These are phyloP conservation scores for Mus spretus DNA, from an alignment of 2,797 vertebrate genomes.

Conservation along the genomic window DNA sequence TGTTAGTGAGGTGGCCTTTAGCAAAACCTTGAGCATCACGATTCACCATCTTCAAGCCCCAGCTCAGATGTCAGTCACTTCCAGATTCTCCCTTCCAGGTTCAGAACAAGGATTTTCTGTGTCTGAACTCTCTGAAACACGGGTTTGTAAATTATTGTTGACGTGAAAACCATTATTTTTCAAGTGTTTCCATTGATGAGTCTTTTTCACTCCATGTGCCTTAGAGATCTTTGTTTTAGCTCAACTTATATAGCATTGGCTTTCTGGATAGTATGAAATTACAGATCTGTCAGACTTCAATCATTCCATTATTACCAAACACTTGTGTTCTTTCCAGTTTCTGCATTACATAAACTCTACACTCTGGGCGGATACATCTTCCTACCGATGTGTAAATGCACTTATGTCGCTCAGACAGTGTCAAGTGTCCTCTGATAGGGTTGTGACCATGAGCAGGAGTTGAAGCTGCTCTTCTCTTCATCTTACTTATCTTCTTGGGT, in stretches of 20 bases:
- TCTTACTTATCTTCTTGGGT: not conserved
- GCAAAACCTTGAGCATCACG: not conserved
- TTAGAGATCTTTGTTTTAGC: conserved; percentile 32
- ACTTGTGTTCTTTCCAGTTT: conserved; percentile 28
- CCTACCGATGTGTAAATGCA: not conserved
- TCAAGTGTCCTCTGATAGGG: not conserved
- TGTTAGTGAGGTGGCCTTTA: not conserved
- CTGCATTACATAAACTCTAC: not conserved
- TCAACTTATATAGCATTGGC: not conserved
- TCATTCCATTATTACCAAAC: not conserved
- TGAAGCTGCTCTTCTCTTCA: not conserved
- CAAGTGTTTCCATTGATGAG: not conserved
- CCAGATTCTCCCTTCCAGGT: not conserved
- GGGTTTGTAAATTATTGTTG: not conserved
- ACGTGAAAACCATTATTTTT: not conserved
- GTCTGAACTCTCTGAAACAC: conserved; percentile 25
- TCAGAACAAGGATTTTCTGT: not conserved
- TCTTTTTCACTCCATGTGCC: not conserved
- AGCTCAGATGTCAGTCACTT: not conserved
- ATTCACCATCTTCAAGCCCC: not conserved
- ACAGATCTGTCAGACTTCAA: not conserved
- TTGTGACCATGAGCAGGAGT: not conserved
- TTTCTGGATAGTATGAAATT: not conserved
- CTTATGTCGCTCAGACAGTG: not conserved
- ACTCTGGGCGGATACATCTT: not conserved